Evolutionary conservation across 2,113 vertebrate species (phyloP), one percentile per base, ranked within the genome.

Genomic region (Philantomba maxwellii): DNA sequence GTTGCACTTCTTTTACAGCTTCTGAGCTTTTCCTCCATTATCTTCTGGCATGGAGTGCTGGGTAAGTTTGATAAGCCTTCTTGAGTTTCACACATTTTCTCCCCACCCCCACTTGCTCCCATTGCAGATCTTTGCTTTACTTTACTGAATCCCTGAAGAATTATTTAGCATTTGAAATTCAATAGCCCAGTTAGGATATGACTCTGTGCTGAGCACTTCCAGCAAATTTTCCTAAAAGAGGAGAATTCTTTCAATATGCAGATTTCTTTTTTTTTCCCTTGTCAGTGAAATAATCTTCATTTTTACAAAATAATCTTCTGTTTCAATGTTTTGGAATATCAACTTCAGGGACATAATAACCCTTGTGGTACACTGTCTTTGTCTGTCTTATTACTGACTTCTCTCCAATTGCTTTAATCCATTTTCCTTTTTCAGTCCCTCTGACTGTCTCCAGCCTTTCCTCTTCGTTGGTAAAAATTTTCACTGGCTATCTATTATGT

Each of bases 351-450:
- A 86, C 6, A 25, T 12, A 58, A 86, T 89, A 51, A 70, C 39
- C 15, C 62, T 47, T 70, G 58, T 77, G 15, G 83, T 92, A 53
- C 4, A 26, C 13, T 21, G 12, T 77, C 49, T 92, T 91, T 89
- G 45, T 33, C 36, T 85, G 80, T 88, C 66, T 88, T 77, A 66
- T 53, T 66, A 64, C 17, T 89, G 39, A 86, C 45, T 75, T 95
- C 55, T 55, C 23, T 85, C 49, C 70, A 89, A 75, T 75, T 77
- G 23, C 49, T 88, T 49, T 83, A 92, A 47, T 55, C 25, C 16
- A 89, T 78, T 94, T 92, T 75, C n/a, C 75, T 64, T 89, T 97
- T 57, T 84, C 58, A 94, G 75, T 84, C 51, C 60, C 25, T 78
- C n/a, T 66, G 21, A 58, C 39, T 83, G 3, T 95, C 77, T 93